Percentiles rank a stretch among this genome's conserved stretches.
Conservation (phyloP, 1,140 invertebrate species). For the Drosophila takahashii region DNA sequence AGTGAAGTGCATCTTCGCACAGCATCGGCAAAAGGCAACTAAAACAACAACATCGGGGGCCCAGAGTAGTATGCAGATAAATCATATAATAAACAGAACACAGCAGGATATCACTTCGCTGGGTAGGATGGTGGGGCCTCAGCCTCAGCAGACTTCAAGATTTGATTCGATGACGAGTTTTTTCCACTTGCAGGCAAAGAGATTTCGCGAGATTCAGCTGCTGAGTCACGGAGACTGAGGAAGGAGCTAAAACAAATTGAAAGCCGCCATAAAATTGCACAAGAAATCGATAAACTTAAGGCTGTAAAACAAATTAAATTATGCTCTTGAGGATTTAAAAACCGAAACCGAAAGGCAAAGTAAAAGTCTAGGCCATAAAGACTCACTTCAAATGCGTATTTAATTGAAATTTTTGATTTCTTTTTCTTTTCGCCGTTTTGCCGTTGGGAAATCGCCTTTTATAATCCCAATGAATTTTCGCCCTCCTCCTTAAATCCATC, state of each 20-base stretch:
- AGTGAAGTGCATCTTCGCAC: slow-evolving; percentile 46
- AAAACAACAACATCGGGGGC: neutral
- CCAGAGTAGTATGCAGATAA: slow-evolving; percentile 48
- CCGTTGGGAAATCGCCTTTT: slow-evolving; percentile 27
- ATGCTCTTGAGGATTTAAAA: slow-evolving; percentile 46
- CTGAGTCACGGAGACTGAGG: slow-evolving; percentile 54
- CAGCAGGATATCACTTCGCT: slow-evolving; percentile 57
- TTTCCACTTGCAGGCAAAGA: slow-evolving; percentile 5
- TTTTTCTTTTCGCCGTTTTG: slow-evolving; percentile 8
- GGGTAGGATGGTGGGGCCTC: slow-evolving; percentile 12
- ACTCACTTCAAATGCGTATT: slow-evolving; percentile 66
- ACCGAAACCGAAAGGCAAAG: slow-evolving; percentile 59
- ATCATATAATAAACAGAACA: slow-evolving; percentile 74
- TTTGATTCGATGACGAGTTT: slow-evolving; percentile 50
- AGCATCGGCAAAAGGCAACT: neutral
- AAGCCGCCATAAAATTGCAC: slow-evolving; percentile 63
- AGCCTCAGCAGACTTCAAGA: slow-evolving; percentile 15
- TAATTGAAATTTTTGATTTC: slow-evolving; percentile 47
- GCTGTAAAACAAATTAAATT: slow-evolving; percentile 77
- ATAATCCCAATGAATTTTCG: slow-evolving; percentile 4
- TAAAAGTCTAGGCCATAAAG: slow-evolving; percentile 62
- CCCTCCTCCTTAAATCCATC: neutral
- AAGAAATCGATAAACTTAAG: slow-evolving; percentile 56
- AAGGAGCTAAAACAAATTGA: slow-evolving; percentile 55
- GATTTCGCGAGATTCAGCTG: slow-evolving; percentile 24